Evolutionary conservation across 1,140 invertebrate genomes (phyloP), one percentile per base, ranked within the genome.

Genomic region (Drosophila yakuba): DNA sequence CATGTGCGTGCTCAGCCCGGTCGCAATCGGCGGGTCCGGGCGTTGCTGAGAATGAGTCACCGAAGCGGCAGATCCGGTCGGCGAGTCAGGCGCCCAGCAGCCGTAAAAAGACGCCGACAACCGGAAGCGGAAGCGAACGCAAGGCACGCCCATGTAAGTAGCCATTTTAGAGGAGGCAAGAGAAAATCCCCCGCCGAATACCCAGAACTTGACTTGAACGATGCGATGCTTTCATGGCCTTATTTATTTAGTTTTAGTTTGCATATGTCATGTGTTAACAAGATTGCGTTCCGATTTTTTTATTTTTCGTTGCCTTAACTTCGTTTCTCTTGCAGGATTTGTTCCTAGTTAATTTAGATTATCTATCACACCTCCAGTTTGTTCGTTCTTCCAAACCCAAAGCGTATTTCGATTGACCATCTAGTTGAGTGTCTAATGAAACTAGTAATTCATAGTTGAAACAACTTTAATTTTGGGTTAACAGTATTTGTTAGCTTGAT

Each of bases 21-120:
- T 96, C 95, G 20, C 95, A 96, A 91, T 96, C 95, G 44, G 94
- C 95, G 73, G 95, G 95, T 61, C 95, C 95, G 11, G 93, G 92
- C 63, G 93, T 93, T 63, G 82, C 89, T 58, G 89, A 91, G 77
- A 92, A 82, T 73, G 95, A 95, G 77, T 95, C 95, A 91, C 96
- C 96, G 25, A 96, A 96, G 82, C 94, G 96, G 63, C 95, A 96
- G 72, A 94, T 95, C 35, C 95, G 93, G 93, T 95, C 93, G 61
- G 95, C 94, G 74, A 95, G 92, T 77, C 93, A 92, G 60, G 93
- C 93, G 62, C 94, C 94, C 74, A 92, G 93, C 17, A 92, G 91
- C 64, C 93, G 93, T 56, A 93, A 92, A 88, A 93, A 90, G 76
- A 77, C 84, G 57, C 88, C 89, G 44, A 79, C 71, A 48, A 62